Percentiles rank a stretch among this genome's conserved stretches.
These are phyloP conservation scores for Euura saliciscinereae DNA, from an alignment of 1,140 invertebrate species.

Conservation along the genomic window DNA sequence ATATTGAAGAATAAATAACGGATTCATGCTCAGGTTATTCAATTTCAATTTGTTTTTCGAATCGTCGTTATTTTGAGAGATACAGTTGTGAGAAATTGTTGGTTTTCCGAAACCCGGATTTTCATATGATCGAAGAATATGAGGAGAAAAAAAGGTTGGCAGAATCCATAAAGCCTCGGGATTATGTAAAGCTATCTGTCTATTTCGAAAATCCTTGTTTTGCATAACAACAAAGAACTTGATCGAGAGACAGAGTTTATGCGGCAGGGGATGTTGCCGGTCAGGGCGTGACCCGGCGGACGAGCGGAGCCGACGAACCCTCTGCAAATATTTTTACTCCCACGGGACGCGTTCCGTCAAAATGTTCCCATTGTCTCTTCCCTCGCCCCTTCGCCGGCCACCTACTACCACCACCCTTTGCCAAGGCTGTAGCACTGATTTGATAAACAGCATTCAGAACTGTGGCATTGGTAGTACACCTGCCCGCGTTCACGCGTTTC, in stretches of 20 bases:
- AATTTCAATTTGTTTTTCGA: too few relatives aligned
- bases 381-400: conserved; percentile 7
- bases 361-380: conserved; percentile 23
- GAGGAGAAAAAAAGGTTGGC: too few relatives aligned
- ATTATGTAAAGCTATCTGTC: not conserved
- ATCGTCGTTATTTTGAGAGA: too few relatives aligned
- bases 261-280: not conserved
- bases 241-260: not conserved
- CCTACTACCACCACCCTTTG: conserved; percentile 14
- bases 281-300: conserved; percentile 6
- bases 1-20: too few relatives aligned
- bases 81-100: too few relatives aligned
- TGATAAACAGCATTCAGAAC: not conserved
- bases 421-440: not conserved
- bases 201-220: not conserved
- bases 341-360: conserved; percentile 32
- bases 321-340: conserved; percentile 40
- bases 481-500: not conserved
- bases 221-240: not conserved
- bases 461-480: not conserved
- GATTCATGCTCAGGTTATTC: too few relatives aligned
- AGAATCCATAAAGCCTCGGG: too few relatives aligned
- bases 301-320: conserved; percentile 26
- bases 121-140: too few relatives aligned
- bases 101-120: too few relatives aligned